Evolutionary conservation across 2,113 vertebrate species (phyloP).

Genomic region (Fregata magnificens): DNA sequence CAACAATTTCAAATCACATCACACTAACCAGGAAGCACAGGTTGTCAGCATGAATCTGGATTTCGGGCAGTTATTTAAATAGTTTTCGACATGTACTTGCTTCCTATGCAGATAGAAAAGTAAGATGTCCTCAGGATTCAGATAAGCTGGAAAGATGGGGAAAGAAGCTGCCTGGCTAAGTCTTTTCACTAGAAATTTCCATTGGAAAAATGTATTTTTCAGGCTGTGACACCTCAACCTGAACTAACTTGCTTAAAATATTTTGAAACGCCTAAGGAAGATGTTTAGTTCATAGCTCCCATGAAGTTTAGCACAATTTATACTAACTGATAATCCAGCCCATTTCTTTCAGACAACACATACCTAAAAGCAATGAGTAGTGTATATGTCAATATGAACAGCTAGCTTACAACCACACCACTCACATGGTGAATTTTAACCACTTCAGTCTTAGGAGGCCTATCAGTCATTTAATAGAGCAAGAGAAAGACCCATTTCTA

Average conservation of each 20-base stretch:
- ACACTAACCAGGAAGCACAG: conserved; percentile 15
- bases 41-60: conserved; percentile 25
- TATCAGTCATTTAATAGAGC: not conserved
- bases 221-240: not conserved
- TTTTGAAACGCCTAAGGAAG: not conserved
- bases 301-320: not conserved
- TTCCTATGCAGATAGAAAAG: not conserved
- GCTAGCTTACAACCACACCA: not conserved
- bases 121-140: conserved; percentile 10
- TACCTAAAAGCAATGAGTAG: not conserved
- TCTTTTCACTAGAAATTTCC: not conserved
- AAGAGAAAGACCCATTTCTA: not conserved
- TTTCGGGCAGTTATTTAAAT: conserved; percentile 17
- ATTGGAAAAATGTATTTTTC: not conserved
- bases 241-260: not conserved
- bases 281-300: not conserved
- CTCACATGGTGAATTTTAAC: not conserved
- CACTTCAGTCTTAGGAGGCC: not conserved
- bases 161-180: not conserved
- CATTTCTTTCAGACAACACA: not conserved
- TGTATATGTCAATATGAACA: not conserved
- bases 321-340: not conserved
- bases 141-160: not conserved
- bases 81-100: not conserved
- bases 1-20: conserved; percentile 14